Base-by-base conservation (phyloP, 92 coral and sea anemone species). In the Isaurus tuberculatus region DNA sequence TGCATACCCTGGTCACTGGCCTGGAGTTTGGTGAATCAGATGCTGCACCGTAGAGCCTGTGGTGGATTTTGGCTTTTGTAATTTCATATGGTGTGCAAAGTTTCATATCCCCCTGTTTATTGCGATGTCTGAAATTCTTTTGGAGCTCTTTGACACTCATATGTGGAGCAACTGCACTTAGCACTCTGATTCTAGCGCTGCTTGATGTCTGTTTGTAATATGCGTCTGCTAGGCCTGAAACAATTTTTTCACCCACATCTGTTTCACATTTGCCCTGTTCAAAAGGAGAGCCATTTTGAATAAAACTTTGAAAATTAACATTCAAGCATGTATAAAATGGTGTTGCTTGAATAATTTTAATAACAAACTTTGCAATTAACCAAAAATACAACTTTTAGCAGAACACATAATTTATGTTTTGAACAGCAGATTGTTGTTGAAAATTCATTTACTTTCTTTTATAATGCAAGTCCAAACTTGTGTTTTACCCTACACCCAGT, bases 151-250 rank as follows among this genome's bases (percentile, higher is more conserved):
- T 85, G 65, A 65, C 73, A 33, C 67, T 81, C 30, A 89, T 78
- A 8, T 80, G 89, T 16, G 84, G 86, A 64, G 92, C 92, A 49
- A 85, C 71, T 30, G 84, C 55, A 78, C 89, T 89, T 10, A 89
- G 61, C 46, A 81, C 42, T 57, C 57, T 71, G 0, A 85, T 51
- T n/a, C 83, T 57, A 29, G 58, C 72, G 22, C 48, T 70, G 23
- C 63, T 73, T 55, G 61, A 60, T 20, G 58, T 70, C 73, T 68
- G 55, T 42, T 44, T 84, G 19, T 81, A 77, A 31, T 73, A 84
- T 2, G 82, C 68, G 15, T 10, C 8, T 25, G 82, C 70, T 25
- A 73, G 58, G 3, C 65, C 63, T 19, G 70, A 49, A 73, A 82
- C 31, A 48, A 32, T 84, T 29, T 57, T 49, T 83, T 25, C 63